Evolutionary conservation across 2,888 invertebrate species (phyloP), one percentile per base, ranked within the genome.

Genomic region (Operophtera brumata): DNA sequence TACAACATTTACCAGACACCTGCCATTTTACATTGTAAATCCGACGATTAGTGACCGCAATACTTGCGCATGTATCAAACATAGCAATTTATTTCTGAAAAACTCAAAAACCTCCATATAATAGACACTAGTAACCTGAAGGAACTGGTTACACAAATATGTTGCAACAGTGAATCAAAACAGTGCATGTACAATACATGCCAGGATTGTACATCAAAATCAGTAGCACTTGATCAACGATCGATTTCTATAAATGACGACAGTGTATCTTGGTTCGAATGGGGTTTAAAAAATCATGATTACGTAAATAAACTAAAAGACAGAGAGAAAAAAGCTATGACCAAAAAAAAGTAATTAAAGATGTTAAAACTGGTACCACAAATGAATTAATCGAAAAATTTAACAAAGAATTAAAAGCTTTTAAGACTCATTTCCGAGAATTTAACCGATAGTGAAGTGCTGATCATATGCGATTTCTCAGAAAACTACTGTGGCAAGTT

Each of bases 401-500:
- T 32, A 11, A 46, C 28, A 13, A 47, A 14, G 47, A 47, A n/a
- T 7, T 47, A 9, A 39, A n/a, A 5, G 9, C 14, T 32, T 40
- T 47, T 7, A 47, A 47, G 28, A 40, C 7, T 6, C 47, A 47
- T 9, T 32, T 11, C 7, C 40, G 3, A 7, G 36, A 39, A 32
- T 6, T 9, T 47, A 36, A 4, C 30, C 5, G 39, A 32, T 2
- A 35, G 20, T 28, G 46, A 57, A 57, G 41, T 47, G 47, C 53
- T 58, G 25, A 53, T 57, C 36, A 45, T 52, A 20, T 49, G 43
- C 41, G 59, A 59, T 30, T 62, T 60, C 44, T 57, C 57, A 35
- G 59, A 62, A 60, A 62, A 62, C 49, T 62, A 60, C 47, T 39
- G 30, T 11, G 12, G 49, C 10, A 57, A 57, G 53, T 53, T 52